Evolutionary conservation across 1,140 invertebrate genomes (phyloP).

Genomic region (Pseudomyrmex dendroicus): DNA sequence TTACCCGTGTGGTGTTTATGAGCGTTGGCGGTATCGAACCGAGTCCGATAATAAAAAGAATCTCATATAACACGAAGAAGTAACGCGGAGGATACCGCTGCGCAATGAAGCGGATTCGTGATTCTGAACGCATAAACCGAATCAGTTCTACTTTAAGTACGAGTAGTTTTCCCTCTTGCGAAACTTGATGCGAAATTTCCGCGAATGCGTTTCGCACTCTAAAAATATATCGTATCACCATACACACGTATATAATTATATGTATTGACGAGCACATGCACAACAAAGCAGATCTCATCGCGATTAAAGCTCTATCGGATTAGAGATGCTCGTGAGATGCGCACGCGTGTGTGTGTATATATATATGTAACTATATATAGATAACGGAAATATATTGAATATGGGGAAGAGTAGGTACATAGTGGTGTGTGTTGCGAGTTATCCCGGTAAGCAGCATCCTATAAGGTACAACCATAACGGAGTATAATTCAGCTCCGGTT

Average conservation of each 20-base stretch:
- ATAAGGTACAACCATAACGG: constrained; percentile 80
- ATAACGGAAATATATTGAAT: constrained; percentile 78
- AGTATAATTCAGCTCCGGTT: constrained; percentile 81
- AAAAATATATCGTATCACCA: constrained; percentile 12
- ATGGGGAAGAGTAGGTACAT: constrained; percentile 64
- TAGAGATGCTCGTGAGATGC: constrained; percentile 49
- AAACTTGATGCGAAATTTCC: background rate
- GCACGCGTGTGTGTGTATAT: constrained; percentile 71
- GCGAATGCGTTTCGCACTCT: background rate
- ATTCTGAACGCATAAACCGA: constrained; percentile 33
- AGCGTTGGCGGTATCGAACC: constrained; percentile 35
- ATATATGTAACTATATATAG: constrained; percentile 14
- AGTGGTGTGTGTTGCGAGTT: constrained; percentile 59
- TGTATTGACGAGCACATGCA: background rate
- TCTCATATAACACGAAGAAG: constrained; percentile 32
- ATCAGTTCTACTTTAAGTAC: constrained; percentile 19
- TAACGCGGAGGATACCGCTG: constrained; percentile 14
- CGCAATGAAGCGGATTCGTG: background rate
- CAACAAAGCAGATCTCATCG: constrained; percentile 40
- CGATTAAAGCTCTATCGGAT: constrained; percentile 67
- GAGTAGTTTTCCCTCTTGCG: background rate
- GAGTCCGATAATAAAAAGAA: constrained; percentile 59
- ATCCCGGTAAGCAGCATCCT: constrained; percentile 74
- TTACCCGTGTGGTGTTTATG: constrained; percentile 54
- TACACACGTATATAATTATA: background rate